Evolutionary conservation across 2,797 vertebrate genomes (phyloP), one percentile per base, ranked within the genome.

Genomic region (Manis pentadactyla): DNA sequence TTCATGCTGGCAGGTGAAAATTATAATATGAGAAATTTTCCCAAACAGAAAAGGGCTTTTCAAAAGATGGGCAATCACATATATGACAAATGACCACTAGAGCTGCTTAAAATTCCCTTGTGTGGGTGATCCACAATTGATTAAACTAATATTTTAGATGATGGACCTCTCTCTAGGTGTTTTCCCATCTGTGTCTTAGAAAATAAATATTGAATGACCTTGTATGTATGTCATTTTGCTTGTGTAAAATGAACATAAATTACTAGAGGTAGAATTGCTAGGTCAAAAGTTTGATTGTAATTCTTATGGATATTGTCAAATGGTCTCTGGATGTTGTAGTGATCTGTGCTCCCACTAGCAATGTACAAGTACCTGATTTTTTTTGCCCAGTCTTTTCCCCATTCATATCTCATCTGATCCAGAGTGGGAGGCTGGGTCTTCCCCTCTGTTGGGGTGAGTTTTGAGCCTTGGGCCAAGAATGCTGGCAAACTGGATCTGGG

Each of bases 211-310:
- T 83, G 42, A 90, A 37, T 84, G 71, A 85, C n/a, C 88, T 69
- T 90, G 57, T 90, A 49, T 18, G 39, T 85, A 57, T 63, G 29
- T 84, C 81, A 88, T 85, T 93, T 96, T 93, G 17, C 69, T 75
- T 84, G 74, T 94, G 25, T 93, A 88, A 94, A 94, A 64, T 94
- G 77, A 96, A 55, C 83, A 39, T 81, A 71, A 90, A 84, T 85
- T 96, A 75, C 27, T 93, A 88, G 83, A 88, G 15, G 31, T 69
- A 64, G 77, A 87, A 77, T 96, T 85, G 29, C 53, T 92, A 86
- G 68, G 53, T 93, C 19, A 81, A 85, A 90, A 69, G 39, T 63
- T 77, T 81, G 37, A 71, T 85, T 93, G 25, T 84, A 79, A 91
- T 88, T 88, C 49, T 82, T 86, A 59, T 6, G 29, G 42, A 34